Evolutionary conservation across 2,888 invertebrate species (phyloP).

Genomic region (Monopis laevigella): DNA sequence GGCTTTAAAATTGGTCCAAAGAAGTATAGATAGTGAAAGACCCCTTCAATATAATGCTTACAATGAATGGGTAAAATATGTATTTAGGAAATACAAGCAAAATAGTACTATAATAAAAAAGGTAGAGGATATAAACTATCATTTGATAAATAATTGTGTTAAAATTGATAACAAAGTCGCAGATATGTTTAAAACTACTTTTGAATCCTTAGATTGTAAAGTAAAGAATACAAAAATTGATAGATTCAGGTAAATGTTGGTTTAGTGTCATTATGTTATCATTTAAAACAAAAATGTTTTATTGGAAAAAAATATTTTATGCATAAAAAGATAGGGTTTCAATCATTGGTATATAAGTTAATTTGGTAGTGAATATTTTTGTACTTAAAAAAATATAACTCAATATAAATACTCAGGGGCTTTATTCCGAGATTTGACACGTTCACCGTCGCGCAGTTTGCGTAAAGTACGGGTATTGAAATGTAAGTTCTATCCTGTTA

Average conservation of each 20-base stretch:
- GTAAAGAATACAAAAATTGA: slow-evolving; percentile 34
- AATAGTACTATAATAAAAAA: slow-evolving; percentile 36
- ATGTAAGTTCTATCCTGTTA: no score
- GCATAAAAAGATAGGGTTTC: no score
- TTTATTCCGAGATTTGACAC: no score
- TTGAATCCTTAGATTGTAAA: slow-evolving; percentile 35
- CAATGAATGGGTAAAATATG: slow-evolving; percentile 60
- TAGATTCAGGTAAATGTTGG: slow-evolving; percentile 34
- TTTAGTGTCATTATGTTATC: no score
- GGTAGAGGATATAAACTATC: slow-evolving; percentile 66
- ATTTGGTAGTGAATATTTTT: no score
- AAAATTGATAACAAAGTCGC: slow-evolving; percentile 34
- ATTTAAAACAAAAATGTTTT: no score
- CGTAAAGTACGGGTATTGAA: no score
- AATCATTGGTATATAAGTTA: no score
- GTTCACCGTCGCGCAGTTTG: no score
- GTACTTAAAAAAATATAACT: no score
- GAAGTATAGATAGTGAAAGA: slow-evolving; percentile 52
- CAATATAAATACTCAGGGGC: no score
- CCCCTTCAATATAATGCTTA: slow-evolving; percentile 56
- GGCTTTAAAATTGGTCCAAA: slow-evolving; percentile 70
- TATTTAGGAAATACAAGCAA: slow-evolving; percentile 42
- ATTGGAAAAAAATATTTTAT: no score
- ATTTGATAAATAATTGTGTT: slow-evolving; percentile 58
- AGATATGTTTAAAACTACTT: slow-evolving; percentile 33